phyloP scores from a whole-genome alignment of 2,888 invertebrate species.

The Ennomos erosarius region DNA sequence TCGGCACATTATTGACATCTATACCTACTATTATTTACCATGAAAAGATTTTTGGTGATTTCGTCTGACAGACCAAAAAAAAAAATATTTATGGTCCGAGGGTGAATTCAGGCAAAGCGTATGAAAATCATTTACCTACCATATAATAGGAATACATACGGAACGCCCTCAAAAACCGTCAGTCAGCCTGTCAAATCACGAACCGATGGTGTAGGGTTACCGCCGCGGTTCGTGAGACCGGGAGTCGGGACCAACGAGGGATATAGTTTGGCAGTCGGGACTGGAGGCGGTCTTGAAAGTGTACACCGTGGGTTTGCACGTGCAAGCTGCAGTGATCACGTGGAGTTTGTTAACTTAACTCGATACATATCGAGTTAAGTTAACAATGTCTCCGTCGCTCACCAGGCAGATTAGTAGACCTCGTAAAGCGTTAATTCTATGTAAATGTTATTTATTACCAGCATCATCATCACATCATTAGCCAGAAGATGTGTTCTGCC shows the following conservation, averaged over 20 bases:
- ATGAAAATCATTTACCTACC: no score
- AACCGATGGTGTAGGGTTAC: conserved; percentile 71
- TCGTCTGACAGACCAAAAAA: no score
- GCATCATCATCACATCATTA: no score
- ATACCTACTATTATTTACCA: no score
- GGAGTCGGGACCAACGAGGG: conserved; percentile 36
- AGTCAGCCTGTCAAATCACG: conserved; percentile 40
- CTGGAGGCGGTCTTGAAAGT: conserved; percentile 78
- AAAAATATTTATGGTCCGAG: no score
- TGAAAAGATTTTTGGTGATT: no score
- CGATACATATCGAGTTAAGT: not conserved
- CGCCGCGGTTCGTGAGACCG: conserved; percentile 59
- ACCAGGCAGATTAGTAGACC: no score
- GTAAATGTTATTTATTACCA: no score
- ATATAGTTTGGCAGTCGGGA: conserved; percentile 42
- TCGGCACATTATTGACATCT: no score
- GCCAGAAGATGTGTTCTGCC: no score
- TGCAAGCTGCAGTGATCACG: conserved; percentile 48
- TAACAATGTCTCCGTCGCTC: not conserved
- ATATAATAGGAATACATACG: not conserved
- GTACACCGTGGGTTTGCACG: conserved; percentile 77
- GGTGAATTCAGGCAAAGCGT: no score
- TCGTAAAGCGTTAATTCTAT: no score
- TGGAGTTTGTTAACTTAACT: conserved; percentile 14
- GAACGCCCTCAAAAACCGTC: conserved; percentile 26